Percentiles rank a stretch among this genome's conserved stretches.
Evolutionary conservation across 1,140 invertebrate genomes (phyloP).

Genomic region (Choristoneura fumiferana): DNA sequence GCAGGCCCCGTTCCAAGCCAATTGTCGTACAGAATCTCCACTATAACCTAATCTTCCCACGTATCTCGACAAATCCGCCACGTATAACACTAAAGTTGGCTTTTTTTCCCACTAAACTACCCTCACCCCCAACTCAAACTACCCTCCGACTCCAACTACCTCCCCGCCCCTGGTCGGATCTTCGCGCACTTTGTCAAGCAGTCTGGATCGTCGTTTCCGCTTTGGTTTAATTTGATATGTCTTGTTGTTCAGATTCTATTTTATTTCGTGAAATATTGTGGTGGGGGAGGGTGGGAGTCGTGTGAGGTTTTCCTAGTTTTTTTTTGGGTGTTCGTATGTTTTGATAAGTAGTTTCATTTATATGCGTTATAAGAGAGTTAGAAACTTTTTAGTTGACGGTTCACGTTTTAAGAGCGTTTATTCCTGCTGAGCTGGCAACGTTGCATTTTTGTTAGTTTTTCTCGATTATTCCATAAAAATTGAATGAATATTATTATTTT

Average conservation of each 20-base stretch:
- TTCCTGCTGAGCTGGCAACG: too few species aligned
- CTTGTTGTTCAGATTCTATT: constrained; percentile 18
- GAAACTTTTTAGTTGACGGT: too few species aligned
- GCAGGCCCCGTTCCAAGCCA: not conserved
- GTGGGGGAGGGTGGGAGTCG: not conserved
- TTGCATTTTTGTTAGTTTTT: too few species aligned
- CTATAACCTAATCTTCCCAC: constrained; percentile 16
- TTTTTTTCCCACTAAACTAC: not conserved
- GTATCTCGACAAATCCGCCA: constrained; percentile 1
- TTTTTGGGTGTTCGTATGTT: too few species aligned
- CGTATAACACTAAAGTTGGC: constrained; percentile 12
- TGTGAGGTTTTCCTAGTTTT: too few species aligned
- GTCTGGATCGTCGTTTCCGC: constrained; percentile 10
- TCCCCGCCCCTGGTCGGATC: not conserved
- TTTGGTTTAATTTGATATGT: constrained; percentile 16
- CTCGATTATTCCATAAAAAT: too few species aligned
- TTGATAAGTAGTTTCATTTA: too few species aligned
- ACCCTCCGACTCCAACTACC: too few species aligned
- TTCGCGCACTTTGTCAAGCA: constrained; percentile 14
- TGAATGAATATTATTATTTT: too few species aligned
- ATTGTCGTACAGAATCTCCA: constrained; percentile 14
- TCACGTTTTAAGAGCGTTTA: too few species aligned
- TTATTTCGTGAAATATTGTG: constrained; percentile 17
- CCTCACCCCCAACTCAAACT: too few species aligned
- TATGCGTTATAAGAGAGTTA: too few species aligned